Conservation (phyloP, 64 coral and sea anemone species). For the Montipora capricornis region DNA sequence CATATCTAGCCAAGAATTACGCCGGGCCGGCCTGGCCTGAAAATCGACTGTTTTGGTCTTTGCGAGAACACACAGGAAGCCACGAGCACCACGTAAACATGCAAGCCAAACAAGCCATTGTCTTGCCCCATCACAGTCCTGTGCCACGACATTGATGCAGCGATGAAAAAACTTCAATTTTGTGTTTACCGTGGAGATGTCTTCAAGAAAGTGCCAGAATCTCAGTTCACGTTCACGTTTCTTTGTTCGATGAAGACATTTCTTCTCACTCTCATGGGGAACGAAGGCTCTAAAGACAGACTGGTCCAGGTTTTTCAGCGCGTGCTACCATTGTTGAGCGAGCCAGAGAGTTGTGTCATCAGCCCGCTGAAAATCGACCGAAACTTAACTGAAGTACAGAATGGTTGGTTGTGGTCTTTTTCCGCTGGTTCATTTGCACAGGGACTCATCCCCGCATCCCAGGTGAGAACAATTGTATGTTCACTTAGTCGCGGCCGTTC, state of each 20-base stretch:
- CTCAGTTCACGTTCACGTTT: no score
- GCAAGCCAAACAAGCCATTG: conserved; percentile 7
- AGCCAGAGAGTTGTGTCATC: neutral
- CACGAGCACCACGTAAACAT: no score
- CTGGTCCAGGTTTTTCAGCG: neutral
- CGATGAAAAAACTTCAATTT: conserved; percentile 5
- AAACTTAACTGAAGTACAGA: neutral
- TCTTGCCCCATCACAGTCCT: neutral
- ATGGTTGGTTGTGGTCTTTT: neutral
- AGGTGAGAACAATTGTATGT: no score
- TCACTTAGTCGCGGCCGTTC: no score
- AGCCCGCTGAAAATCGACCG: neutral
- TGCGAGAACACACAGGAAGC: neutral
- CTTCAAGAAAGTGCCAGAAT: no score
- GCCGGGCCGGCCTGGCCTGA: neutral
- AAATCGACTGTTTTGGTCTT: conserved; percentile 18
- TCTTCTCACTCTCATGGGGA: neutral
- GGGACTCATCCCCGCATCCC: no score
- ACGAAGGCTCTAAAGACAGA: neutral
- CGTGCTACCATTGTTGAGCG: neutral
- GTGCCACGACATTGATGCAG: neutral
- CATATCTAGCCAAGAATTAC: neutral
- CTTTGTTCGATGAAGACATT: no score
- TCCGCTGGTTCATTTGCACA: no score
- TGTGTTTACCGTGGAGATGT: neutral